Conservation (phyloP, 1,140 invertebrate genomes). For the Hypsibius dujardini region DNA sequence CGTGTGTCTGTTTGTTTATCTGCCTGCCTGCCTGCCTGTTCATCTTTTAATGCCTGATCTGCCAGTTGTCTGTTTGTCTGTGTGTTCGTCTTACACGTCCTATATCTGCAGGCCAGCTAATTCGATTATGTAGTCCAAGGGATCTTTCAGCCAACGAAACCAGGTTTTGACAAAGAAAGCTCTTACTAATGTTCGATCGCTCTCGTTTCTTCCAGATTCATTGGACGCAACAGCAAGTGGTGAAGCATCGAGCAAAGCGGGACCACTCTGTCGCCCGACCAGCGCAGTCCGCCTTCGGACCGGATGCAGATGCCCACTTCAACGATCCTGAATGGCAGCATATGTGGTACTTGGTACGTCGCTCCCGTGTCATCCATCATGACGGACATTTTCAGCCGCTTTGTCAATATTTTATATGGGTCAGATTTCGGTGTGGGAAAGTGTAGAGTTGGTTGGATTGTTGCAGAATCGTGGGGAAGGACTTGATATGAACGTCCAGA, state of each 20-base stretch:
- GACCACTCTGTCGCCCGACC: constrained; percentile 40
- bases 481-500: constrained; percentile 77
- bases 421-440: neutral
- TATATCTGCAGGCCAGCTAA: neutral
- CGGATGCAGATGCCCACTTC: neutral
- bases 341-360: constrained; percentile 27
- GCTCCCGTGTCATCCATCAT: neutral
- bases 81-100: neutral
- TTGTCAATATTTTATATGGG: constrained; percentile 7
- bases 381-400: constrained; percentile 19
- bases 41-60: neutral
- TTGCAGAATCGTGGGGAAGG: constrained; percentile 63
- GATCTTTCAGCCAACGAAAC: neutral
- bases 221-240: constrained; percentile 80
- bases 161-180: neutral
- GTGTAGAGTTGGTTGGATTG: constrained; percentile 19
- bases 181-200: neutral
- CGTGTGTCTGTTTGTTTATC: neutral
- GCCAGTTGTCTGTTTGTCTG: neutral
- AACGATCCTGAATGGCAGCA: constrained; percentile 16
- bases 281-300: neutral
- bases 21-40: neutral
- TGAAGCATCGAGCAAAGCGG: constrained; percentile 63
- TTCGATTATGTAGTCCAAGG: neutral
- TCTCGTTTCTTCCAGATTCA: constrained; percentile 44